Conservation (phyloP, 2,888 invertebrate genomes). For the Margaritifera margaritifera region DNA sequence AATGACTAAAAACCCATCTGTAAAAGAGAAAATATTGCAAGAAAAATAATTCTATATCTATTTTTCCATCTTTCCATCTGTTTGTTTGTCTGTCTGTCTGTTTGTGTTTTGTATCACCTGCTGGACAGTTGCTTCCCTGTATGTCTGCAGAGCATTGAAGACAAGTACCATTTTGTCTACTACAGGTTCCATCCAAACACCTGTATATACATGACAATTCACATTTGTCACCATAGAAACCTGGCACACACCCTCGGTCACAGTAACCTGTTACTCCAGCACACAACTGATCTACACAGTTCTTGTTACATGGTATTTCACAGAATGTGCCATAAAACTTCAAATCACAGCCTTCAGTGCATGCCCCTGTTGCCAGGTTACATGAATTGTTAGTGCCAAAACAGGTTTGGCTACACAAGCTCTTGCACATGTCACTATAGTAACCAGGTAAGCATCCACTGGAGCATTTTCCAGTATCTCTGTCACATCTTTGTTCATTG, state of each 20-base stretch:
- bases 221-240: background rate
- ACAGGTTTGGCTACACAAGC: background rate
- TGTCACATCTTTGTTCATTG: no score
- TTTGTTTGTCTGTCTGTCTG: no score
- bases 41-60: no score
- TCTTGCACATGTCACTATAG: slow-evolving; percentile 1
- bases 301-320: background rate
- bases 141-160: background rate
- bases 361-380: background rate
- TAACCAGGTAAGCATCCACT: background rate
- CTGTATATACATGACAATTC: background rate
- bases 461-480: no score
- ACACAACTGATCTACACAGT: background rate
- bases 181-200: no score
- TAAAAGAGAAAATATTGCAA: no score
- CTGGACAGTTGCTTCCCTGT: no score
- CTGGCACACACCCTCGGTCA: background rate
- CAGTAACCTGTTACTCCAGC: background rate
- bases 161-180: no score
- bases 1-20: no score
- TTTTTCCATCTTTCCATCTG: no score
- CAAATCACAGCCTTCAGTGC: background rate
- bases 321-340: background rate
- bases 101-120: no score
- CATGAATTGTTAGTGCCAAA: background rate